A percentile compares a stretch with the other conserved stretches of the same genome.
Evolutionary conservation across 2,797 vertebrate species (phyloP).

Genomic region (Fistularia commersonii): DNA sequence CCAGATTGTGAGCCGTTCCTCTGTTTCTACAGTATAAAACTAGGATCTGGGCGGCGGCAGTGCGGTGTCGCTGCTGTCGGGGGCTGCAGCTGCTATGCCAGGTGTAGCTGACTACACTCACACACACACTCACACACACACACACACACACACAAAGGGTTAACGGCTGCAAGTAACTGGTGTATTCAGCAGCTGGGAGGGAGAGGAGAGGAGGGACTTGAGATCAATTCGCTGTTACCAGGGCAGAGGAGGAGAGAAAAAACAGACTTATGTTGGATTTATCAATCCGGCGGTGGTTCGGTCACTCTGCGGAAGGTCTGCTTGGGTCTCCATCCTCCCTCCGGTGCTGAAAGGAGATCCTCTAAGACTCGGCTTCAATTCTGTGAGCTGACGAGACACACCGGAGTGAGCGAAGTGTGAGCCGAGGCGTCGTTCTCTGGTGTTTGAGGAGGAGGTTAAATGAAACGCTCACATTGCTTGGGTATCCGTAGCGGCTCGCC

Average conservation of each 20-base stretch:
- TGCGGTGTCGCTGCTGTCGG: constrained; percentile 28
- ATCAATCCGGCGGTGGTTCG: no score
- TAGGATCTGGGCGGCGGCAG: no score
- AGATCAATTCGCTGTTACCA: constrained; percentile 44
- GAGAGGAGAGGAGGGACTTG: constrained; percentile 32
- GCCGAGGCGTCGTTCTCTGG: neutral
- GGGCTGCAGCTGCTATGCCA: constrained; percentile 26
- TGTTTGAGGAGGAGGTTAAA: no score
- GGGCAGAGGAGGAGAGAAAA: constrained; percentile 35
- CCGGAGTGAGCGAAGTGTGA: neutral
- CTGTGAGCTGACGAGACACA: constrained; percentile 70
- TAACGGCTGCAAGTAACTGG: constrained; percentile 23
- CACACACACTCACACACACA: no score
- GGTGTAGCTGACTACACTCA: constrained; percentile 22
- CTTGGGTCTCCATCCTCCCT: constrained; percentile 26
- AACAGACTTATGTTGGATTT: constrained; percentile 23
- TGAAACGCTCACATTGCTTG: constrained; percentile 96
- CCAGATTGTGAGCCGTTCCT: no score
- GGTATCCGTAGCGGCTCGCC: constrained; percentile 91
- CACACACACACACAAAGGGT: no score
- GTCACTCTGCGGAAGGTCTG: constrained; percentile 30
- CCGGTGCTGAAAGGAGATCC: constrained; percentile 25
- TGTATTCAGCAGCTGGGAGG: constrained; percentile 27
- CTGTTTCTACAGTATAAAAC: no score
- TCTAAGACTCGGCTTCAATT: constrained; percentile 68